Percentiles rank a stretch among this genome's conserved stretches.
phyloP scores from a whole-genome alignment of 2,113 vertebrate species.

The Columba janthina region DNA sequence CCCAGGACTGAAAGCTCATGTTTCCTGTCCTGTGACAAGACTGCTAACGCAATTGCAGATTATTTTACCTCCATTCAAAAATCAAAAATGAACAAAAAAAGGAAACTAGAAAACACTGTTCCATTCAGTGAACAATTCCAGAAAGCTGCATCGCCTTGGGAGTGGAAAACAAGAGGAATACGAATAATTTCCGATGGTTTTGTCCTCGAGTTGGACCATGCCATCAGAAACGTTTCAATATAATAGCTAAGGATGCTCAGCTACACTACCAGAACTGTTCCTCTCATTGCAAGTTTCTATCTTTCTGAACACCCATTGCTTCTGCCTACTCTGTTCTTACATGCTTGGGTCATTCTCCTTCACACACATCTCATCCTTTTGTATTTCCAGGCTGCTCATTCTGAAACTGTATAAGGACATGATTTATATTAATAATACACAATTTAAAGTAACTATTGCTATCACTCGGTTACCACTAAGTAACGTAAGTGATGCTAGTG shows the following conservation, averaged over 20 bases:
- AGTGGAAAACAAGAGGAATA: not conserved
- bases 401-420: not conserved
- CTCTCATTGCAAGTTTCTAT: not conserved
- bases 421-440: not conserved
- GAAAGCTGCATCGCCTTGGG: not conserved
- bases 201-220: not conserved
- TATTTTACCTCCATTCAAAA: not conserved
- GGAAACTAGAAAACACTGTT: not conserved
- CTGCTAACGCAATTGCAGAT: not conserved
- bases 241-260: not conserved
- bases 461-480: not conserved
- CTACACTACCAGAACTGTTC: not conserved
- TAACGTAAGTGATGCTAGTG: not conserved
- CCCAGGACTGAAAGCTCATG: not conserved
- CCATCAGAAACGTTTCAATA: not conserved
- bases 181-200: not conserved
- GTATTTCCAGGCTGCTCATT: not conserved
- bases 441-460: not conserved
- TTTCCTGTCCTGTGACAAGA: not conserved
- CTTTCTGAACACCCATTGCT: not conserved
- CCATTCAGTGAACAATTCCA: not conserved
- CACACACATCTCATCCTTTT: rapidly evolving
- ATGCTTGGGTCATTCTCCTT: not conserved
- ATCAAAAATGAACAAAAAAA: not conserved
- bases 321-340: not conserved